phyloP scores from a whole-genome alignment of 2,797 vertebrate species.

The Macropodus opercularis region DNA sequence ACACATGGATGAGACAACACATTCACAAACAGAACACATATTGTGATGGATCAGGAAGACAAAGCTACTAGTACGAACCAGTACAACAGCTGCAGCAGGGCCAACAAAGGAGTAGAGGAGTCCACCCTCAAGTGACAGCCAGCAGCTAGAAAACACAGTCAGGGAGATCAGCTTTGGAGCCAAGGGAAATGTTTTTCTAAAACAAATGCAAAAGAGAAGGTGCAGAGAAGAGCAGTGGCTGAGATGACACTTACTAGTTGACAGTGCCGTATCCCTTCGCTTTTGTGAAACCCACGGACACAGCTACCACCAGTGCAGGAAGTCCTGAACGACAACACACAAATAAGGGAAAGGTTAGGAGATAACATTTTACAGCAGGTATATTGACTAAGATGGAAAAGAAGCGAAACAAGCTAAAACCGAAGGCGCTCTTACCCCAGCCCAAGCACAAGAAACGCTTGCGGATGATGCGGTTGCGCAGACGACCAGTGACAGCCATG shows the following conservation, averaged over 20 bases:
- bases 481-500: slow-evolving; percentile 97
- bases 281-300: slow-evolving; percentile 97
- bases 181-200: not conserved
- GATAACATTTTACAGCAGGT: not conserved
- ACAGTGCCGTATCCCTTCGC: slow-evolving; percentile 96
- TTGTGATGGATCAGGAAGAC: slow-evolving; percentile 8
- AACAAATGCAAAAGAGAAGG: slow-evolving; percentile 14
- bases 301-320: slow-evolving; percentile 94
- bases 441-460: slow-evolving; percentile 98
- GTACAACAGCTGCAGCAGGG: slow-evolving; percentile 95
- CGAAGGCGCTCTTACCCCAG: slow-evolving; percentile 88
- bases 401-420: not conserved
- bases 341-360: slow-evolving; percentile 15
- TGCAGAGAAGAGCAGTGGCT: not conserved
- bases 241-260: slow-evolving; percentile 90
- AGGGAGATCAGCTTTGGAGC: slow-evolving; percentile 35
- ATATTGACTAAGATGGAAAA: not conserved
- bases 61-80: slow-evolving; percentile 87
- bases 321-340: slow-evolving; percentile 79
- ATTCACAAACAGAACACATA: slow-evolving; percentile 22
- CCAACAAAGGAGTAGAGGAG: slow-evolving; percentile 98
- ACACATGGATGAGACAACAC: slow-evolving; percentile 45
- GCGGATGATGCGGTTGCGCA: slow-evolving; percentile 98
- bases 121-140: slow-evolving; percentile 97
- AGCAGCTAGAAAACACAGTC: slow-evolving; percentile 85